Percentiles rank a stretch among this genome's conserved stretches.
Evolutionary conservation across 2,113 vertebrate genomes (phyloP).

Genomic region (Octodon degus): DNA sequence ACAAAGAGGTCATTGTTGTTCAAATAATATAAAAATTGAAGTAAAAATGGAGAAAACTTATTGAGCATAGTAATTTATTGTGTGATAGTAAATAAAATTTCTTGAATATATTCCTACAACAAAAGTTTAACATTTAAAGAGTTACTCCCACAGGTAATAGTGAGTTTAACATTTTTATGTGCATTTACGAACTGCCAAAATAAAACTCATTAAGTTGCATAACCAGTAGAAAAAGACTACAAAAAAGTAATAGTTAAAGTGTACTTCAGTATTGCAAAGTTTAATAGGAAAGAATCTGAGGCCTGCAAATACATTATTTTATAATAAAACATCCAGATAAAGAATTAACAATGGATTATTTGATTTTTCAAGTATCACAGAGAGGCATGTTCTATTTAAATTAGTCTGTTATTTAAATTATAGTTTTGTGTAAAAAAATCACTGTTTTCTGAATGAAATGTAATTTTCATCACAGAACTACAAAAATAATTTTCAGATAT

Average conservation of each 20-base stretch:
- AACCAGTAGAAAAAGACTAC: conserved; percentile 64
- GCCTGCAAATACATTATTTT: neutral
- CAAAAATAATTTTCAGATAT: neutral
- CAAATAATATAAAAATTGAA: conserved; percentile 78
- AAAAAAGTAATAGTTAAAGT: conserved; percentile 13
- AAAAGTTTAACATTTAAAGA: conserved; percentile 78
- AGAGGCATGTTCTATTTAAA: neutral
- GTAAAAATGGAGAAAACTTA: conserved; percentile 79
- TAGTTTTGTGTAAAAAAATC: neutral
- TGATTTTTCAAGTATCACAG: conserved; percentile 18
- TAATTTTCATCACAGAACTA: neutral
- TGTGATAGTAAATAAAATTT: conserved; percentile 82
- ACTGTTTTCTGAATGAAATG: neutral
- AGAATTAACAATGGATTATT: neutral
- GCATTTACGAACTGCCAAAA: neutral
- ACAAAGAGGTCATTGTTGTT: conserved; percentile 68
- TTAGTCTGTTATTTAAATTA: neutral
- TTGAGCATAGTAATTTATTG: conserved; percentile 84
- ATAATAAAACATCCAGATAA: neutral
- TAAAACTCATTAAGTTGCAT: neutral
- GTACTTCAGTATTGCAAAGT: neutral
- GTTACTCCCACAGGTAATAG: conserved; percentile 60
- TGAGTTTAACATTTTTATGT: conserved; percentile 62
- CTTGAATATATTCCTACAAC: conserved; percentile 77
- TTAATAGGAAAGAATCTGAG: neutral